Base-by-base conservation (phyloP, 1,140 invertebrate species). In the Rhyacophila brunnea region DNA sequence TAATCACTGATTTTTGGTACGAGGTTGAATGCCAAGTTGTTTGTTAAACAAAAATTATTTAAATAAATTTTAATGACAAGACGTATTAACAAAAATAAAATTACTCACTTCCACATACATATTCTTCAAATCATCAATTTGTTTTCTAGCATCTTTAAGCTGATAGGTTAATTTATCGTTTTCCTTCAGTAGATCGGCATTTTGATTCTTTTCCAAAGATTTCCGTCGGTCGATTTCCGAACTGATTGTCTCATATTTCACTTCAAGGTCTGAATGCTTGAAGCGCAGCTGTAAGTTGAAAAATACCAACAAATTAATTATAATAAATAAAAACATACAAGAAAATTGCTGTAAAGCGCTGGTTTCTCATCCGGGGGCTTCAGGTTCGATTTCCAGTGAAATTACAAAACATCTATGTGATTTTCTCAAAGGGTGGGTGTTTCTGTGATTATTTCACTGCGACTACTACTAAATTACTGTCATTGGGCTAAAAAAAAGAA, bases 101-200 rank as follows among this genome's bases (percentile, higher is more conserved):
- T 28, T 28, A 18, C 13, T 14, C 43, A 65, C 75, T 68, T 79
- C 71, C 42, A 78, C 52, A 54, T 79, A 79, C 38, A 78, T 60
- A 1, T 66, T 74, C 53, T 77, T 78, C 7, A 77, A 66, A 20
- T 79, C 74, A 1, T 67, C 68, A 28, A 74, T 74, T 53, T 79
- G 75, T 15, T 66, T 69, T 2, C 72, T 64, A 11, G 71, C 70
- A 11, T 74, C 70, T 48, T 73, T 73, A 1, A 77, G 67, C 42
- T 75, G 70, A 5, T 57, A 52, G n/a, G 69, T 68, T 44, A 68
- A 71, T 1, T 69, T 68, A 36, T 79, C 74, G 40, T 75, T 59
- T 50, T 79, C 74, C 0, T 71, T 64, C 19, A 72, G 43, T 9
- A 77, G 58, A 38, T 77, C 74, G 0, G 69, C 71, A 40, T 73